Base-by-base conservation (phyloP, 2,113 vertebrate species). In the Parus major region DNA sequence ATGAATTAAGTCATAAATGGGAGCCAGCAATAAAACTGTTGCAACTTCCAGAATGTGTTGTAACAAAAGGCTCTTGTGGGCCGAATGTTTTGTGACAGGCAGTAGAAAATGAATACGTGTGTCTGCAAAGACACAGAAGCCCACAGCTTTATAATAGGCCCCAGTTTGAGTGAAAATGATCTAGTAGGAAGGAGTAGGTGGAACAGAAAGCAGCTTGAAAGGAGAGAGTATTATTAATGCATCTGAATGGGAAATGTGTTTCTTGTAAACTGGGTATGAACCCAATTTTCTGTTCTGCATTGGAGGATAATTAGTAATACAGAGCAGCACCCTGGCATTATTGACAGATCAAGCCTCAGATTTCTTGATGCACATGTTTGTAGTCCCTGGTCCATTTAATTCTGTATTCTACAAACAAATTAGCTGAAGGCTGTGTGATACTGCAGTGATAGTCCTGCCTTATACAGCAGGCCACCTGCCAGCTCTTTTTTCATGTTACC, bases 111-210 rank as follows among this genome's bases (percentile, higher is more conserved):
- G 94, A 88, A 31, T 78, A 49, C 60, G 33, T 3, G 91, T 96
- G 90, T 93, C 82, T 96, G 82, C 82, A 86, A 21, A 60, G 77
- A 79, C 92, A 92, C 57, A 64, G 79, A 71, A 92, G 39, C 85
- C 90, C 92, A 59, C 68, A 92, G 72, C 90, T 90, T 75, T 71
- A 70, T 79, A 93, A 94, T 23, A 78, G 75, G 28, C 72, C 60
- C 36, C 69, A 84, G 76, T 91, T 92, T 81, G 68, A 61, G n/a
- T 68, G 83, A 64, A 93, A 95, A 81, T 92, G 52, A 90, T 81
- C 69, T 64, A 64, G 72, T 56, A 94, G 86, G 90, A 96, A 88
- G 82, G 85, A 96, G 95, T 95, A 90, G 95, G 95, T 94, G 92
- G 94, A 92, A 88, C 52, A 7, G 76, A 83, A 88, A 90, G 79